Base-by-base conservation (phyloP, 2,797 vertebrate species). In the Balearica regulorum region DNA sequence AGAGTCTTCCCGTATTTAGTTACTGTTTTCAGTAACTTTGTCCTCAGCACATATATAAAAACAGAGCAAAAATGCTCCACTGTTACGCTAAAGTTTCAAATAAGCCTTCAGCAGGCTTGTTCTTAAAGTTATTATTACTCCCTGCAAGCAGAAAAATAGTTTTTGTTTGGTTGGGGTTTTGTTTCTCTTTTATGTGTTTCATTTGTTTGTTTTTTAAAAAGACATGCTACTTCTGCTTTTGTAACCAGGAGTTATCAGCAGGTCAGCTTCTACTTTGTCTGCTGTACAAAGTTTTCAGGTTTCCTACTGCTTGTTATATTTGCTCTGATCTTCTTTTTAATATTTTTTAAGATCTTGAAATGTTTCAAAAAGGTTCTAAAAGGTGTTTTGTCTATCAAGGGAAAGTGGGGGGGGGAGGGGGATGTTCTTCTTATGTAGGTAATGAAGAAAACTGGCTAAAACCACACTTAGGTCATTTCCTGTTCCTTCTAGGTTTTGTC, bases 401-500 rank as follows among this genome's bases (percentile, higher is more conserved):
- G 81, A 89, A 93, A 92, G 78, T 37, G 53, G 51, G 37, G 37
- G 37, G 9, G 5, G n/a, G n/a, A n/a, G n/a, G n/a, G n/a, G n/a
- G n/a, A n/a, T 37, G 37, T 37, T 37, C 53, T 92, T 87, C 57
- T 85, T 89, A 86, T 87, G 89, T 88, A 95, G 96, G 87, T 91
- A 94, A 94, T 72, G 82, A 93, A 93, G 89, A 94, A 95, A 94
- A 73, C 55, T 65, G 75, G 46, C 89, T 91, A 88, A 94, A 97
- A 94, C 95, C 95, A 94, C 95, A 96, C 91, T 96, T 92, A 96
- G 85, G 80, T 95, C 93, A 96, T 95, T 96, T 96, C 96, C 93
- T 97, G 94, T 95, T 96, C 96, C 94, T 96, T 97, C 96, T 93
- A 96, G 96, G 96, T 97, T 95, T 96, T 95, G 91, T 93, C 89